These are phyloP conservation scores for Malthinus seriepunctatus DNA, from an alignment of 2,888 invertebrate species.

Conservation along the genomic window DNA sequence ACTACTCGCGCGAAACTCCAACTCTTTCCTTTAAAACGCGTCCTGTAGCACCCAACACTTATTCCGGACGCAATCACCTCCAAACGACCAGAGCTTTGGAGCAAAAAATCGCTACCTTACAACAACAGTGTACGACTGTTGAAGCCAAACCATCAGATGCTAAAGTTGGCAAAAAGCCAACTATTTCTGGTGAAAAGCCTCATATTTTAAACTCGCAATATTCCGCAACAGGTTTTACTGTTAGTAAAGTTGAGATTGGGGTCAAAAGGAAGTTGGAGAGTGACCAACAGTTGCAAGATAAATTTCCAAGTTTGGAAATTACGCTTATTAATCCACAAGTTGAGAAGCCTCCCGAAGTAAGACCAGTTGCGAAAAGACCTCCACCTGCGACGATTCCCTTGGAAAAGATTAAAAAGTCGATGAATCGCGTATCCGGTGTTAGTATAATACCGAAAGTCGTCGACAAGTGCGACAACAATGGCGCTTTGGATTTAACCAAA, in stretches of 20 bases:
- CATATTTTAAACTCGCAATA: constrained; percentile 28
- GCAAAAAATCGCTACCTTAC: constrained; percentile 46
- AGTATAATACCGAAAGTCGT: constrained; percentile 48
- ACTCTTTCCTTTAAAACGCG: constrained; percentile 9
- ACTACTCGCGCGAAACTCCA: constrained; percentile 23
- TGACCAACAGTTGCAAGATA: constrained; percentile 39
- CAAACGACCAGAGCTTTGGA: constrained; percentile 28
- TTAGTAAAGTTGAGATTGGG: constrained; percentile 52
- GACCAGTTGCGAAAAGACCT: constrained; percentile 50
- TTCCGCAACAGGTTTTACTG: constrained; percentile 50
- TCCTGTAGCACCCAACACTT: constrained; percentile 20
- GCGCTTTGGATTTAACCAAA: constrained; percentile 60
- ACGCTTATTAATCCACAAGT: constrained; percentile 47
- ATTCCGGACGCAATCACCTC: constrained; percentile 15
- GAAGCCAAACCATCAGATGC: constrained; percentile 40
- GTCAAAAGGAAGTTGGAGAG: constrained; percentile 47
- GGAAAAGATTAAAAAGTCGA: constrained; percentile 56
- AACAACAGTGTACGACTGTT: constrained; percentile 45
- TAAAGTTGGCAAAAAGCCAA: constrained; percentile 27
- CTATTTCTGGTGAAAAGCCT: constrained; percentile 26
- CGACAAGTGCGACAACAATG: constrained; percentile 56
- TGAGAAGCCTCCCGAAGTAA: constrained; percentile 22
- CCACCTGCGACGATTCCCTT: constrained; percentile 60
- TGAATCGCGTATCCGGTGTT: constrained; percentile 44
- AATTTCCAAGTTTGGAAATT: constrained; percentile 51